Percentiles rank a stretch among this genome's conserved stretches.
Evolutionary conservation across 1,140 invertebrate genomes (phyloP).

Genomic region (Drosophila parabipectinata): DNA sequence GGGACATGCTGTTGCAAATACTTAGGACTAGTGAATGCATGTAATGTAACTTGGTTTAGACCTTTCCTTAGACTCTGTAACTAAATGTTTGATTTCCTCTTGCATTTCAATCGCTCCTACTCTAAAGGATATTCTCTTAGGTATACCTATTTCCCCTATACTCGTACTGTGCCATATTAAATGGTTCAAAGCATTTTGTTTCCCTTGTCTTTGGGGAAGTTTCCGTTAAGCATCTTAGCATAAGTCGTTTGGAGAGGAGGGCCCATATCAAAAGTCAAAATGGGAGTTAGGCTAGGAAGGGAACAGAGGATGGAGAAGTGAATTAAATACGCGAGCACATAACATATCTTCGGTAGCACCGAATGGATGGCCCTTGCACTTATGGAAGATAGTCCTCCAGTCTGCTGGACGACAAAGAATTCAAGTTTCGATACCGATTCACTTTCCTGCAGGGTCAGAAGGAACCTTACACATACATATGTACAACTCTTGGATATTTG

Average conservation of each 20-base stretch:
- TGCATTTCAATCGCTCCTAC: conserved; percentile 20
- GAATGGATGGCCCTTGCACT: conserved; percentile 9
- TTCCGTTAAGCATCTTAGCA: conserved; percentile 40
- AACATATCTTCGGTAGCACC: conserved; percentile 28
- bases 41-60: conserved; percentile 35
- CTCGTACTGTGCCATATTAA: conserved; percentile 27
- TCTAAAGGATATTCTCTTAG: conserved; percentile 16
- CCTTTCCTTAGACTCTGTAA: conserved; percentile 16
- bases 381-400: neutral
- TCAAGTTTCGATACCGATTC: neutral
- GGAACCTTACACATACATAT: conserved; percentile 30
- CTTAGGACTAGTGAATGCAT: conserved; percentile 36
- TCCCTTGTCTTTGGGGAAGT: neutral
- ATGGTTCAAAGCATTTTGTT: conserved; percentile 30
- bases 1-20: conserved; percentile 29
- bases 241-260: conserved; percentile 30
- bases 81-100: conserved; percentile 16
- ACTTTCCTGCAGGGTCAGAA: conserved; percentile 10
- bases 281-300: conserved; percentile 31
- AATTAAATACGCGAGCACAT: conserved; percentile 8
- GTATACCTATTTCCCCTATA: conserved; percentile 1
- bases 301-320: neutral
- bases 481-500: conserved; percentile 57
- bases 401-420: conserved; percentile 3
- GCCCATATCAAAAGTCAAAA: conserved; percentile 20